These are phyloP conservation scores for Microcebus griseorufus DNA, from an alignment of 2,113 vertebrate genomes.

Conservation along the genomic window DNA sequence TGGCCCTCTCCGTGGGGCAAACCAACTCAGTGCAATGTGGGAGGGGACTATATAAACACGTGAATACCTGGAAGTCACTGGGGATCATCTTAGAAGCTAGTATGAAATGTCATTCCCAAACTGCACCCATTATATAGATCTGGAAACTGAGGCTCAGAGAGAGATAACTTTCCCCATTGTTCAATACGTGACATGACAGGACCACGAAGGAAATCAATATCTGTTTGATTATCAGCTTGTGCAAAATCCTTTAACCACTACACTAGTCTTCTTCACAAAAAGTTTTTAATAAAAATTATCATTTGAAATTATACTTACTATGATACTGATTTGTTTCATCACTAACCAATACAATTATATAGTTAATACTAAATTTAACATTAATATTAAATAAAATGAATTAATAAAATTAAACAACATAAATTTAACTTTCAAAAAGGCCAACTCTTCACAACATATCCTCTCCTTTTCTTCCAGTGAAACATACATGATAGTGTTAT, in stretches of 20 bases:
- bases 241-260: not conserved
- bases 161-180: not conserved
- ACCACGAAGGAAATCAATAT: not conserved
- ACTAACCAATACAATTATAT: not conserved
- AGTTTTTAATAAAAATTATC: not conserved
- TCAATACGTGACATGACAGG: not conserved
- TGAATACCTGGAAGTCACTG: not conserved
- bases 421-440: not conserved
- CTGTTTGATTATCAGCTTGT: not conserved
- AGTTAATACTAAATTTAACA: not conserved
- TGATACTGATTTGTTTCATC: not conserved
- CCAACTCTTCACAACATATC: not conserved
- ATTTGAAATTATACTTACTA: not conserved
- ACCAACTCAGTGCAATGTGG: not conserved
- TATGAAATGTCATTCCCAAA: not conserved
- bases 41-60: not conserved
- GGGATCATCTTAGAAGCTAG: not conserved
- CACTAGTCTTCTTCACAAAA: not conserved
- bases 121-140: not conserved
- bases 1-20: not conserved
- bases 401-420: slow-evolving; percentile 7
- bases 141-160: not conserved
- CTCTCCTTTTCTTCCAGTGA: slow-evolving; percentile 20
- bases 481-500: not conserved
- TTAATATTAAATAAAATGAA: not conserved